phyloP scores from a whole-genome alignment of 2,113 vertebrate species.

The Verasper variegatus region DNA sequence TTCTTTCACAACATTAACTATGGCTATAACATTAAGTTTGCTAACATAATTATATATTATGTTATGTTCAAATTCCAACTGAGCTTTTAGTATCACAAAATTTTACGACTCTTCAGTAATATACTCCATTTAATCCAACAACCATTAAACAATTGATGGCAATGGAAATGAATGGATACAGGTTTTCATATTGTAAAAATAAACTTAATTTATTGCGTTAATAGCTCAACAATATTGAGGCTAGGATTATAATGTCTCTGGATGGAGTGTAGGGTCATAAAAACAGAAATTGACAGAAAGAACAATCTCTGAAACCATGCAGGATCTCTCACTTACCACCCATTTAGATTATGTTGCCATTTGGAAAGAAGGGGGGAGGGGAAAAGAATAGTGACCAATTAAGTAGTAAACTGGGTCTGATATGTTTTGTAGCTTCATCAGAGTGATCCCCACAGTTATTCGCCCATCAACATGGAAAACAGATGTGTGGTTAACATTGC shows the following conservation, averaged over 20 bases:
- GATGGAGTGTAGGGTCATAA: constrained; percentile 82
- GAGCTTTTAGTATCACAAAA: not conserved
- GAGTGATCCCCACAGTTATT: constrained; percentile 6
- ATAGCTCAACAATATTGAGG: constrained; percentile 47
- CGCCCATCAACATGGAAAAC: constrained; percentile 38
- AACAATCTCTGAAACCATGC: constrained; percentile 93
- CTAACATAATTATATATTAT: too few relatives aligned
- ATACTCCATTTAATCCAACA: not conserved
- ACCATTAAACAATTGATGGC: not conserved
- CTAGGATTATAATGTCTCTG: constrained; percentile 82
- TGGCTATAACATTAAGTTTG: too few relatives aligned
- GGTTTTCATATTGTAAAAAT: constrained; percentile 20
- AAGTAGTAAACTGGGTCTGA: constrained; percentile 65
- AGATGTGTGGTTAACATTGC: constrained; percentile 18
- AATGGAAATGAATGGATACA: constrained; percentile 36
- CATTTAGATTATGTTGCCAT: constrained; percentile 94
- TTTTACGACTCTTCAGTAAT: not conserved
- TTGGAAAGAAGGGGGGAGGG: constrained; percentile 83
- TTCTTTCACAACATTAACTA: too few relatives aligned
- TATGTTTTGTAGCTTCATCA: constrained; percentile 19
- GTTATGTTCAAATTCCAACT: not conserved
- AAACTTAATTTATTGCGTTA: constrained; percentile 5
- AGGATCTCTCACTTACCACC: constrained; percentile 96
- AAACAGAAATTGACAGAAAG: constrained; percentile 76
- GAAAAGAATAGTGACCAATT: constrained; percentile 92